These are phyloP conservation scores for Varecia variegata DNA, from an alignment of 2,797 vertebrate genomes.

Conservation along the genomic window DNA sequence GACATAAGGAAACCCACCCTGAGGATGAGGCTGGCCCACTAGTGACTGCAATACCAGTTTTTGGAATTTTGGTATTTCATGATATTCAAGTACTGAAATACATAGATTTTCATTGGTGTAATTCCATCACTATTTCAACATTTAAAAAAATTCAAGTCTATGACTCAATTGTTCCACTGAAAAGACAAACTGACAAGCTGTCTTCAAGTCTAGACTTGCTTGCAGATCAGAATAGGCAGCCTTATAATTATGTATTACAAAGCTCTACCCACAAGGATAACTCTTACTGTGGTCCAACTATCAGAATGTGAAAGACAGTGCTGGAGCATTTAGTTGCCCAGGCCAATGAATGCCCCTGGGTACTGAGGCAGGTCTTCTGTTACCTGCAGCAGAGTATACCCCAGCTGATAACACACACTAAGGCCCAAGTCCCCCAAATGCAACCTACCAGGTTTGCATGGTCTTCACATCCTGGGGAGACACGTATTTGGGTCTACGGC, in stretches of 20 bases:
- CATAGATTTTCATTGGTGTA: background rate
- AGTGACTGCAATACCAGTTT: background rate
- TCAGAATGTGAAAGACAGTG: background rate
- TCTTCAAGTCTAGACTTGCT: background rate
- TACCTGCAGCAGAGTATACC: background rate
- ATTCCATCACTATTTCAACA: background rate
- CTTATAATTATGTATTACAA: background rate
- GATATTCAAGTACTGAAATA: background rate
- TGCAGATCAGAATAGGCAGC: background rate
- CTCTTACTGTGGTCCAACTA: background rate
- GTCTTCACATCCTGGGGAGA: conserved; percentile 86
- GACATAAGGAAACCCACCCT: background rate
- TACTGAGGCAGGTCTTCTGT: background rate
- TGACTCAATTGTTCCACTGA: background rate
- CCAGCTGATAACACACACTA: background rate
- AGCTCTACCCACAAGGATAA: background rate
- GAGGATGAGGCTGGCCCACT: background rate
- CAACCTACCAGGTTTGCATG: conserved; percentile 70
- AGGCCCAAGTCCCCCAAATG: background rate
- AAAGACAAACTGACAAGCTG: background rate
- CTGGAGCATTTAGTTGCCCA: background rate
- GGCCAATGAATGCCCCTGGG: background rate
- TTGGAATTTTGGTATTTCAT: background rate
- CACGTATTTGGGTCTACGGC: conserved; percentile 92
- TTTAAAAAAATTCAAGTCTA: background rate